Conservation (phyloP, 2,888 invertebrate genomes). For the Cistogaster globosa region DNA sequence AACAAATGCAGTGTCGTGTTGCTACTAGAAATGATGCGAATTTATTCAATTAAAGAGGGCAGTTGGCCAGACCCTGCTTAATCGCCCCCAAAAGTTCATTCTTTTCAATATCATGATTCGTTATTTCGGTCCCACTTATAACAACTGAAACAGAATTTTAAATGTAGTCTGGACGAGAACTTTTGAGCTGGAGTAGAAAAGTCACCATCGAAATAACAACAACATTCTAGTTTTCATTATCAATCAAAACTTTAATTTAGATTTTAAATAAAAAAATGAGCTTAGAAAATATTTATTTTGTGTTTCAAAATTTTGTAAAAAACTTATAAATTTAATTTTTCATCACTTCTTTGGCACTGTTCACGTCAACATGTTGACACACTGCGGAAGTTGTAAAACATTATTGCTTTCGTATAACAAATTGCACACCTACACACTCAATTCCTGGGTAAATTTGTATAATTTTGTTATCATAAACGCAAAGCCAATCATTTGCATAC, state of each 20-base stretch:
- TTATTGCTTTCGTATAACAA: constrained; percentile 56
- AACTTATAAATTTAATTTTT: not conserved
- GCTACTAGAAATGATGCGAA: too few relatives aligned
- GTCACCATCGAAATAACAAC: too few relatives aligned
- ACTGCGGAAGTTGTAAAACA: constrained; percentile 62
- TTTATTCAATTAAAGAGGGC: too few relatives aligned
- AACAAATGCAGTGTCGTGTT: too few relatives aligned
- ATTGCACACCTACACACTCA: not conserved
- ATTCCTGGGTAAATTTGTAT: not conserved
- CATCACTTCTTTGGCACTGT: constrained; percentile 20
- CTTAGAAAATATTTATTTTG: constrained; percentile 26
- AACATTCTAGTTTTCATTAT: constrained; percentile 13
- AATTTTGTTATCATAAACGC: constrained; percentile 31
- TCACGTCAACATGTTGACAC: constrained; percentile 26
- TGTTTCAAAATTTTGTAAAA: not conserved
- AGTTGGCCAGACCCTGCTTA: too few relatives aligned
- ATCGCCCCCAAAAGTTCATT: too few relatives aligned
- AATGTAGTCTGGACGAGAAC: too few relatives aligned
- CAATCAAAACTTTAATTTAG: not conserved
- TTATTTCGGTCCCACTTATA: too few relatives aligned
- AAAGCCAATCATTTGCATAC: constrained; percentile 1
- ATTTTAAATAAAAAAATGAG: too few relatives aligned
- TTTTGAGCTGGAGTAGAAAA: too few relatives aligned
- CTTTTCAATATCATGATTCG: too few relatives aligned
- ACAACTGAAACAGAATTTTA: too few relatives aligned